These are phyloP conservation scores for Puffinus mauretanicus DNA, from an alignment of 2,113 vertebrate genomes.

Conservation along the genomic window DNA sequence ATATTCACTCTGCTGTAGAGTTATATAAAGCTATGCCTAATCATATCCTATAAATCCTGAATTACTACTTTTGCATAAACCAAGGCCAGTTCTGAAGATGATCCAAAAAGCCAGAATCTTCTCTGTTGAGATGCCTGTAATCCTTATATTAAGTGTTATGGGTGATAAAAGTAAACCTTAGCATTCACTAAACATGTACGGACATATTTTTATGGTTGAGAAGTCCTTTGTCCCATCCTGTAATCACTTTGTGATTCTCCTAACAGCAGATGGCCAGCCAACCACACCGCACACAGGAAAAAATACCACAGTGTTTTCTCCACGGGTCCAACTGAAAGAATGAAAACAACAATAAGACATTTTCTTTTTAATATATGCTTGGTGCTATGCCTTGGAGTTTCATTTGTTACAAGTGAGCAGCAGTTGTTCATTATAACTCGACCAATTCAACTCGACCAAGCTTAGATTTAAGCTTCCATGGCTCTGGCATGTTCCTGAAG, in stretches of 20 bases:
- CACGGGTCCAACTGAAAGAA: neutral
- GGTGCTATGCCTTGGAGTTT: neutral
- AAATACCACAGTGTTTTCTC: neutral
- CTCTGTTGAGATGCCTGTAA: neutral
- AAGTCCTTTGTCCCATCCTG: neutral
- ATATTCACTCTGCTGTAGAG: neutral
- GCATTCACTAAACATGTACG: neutral
- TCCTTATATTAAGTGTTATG: neutral
- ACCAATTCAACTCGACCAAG: no score
- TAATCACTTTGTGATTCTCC: neutral
- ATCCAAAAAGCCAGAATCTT: neutral
- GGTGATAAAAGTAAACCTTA: neutral
- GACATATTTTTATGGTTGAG: neutral
- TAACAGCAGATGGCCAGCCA: neutral
- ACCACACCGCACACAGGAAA: neutral
- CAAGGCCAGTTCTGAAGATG: neutral
- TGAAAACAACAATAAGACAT: neutral
- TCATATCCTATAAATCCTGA: neutral
- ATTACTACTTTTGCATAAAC: conserved; percentile 9
- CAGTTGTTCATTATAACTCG: neutral
- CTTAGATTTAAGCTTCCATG: neutral
- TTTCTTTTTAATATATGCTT: neutral
- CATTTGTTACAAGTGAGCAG: neutral
- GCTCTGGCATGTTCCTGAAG: neutral
- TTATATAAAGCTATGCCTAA: neutral